Base-by-base conservation (phyloP, 1,140 invertebrate species). In the Telenomus remus region DNA sequence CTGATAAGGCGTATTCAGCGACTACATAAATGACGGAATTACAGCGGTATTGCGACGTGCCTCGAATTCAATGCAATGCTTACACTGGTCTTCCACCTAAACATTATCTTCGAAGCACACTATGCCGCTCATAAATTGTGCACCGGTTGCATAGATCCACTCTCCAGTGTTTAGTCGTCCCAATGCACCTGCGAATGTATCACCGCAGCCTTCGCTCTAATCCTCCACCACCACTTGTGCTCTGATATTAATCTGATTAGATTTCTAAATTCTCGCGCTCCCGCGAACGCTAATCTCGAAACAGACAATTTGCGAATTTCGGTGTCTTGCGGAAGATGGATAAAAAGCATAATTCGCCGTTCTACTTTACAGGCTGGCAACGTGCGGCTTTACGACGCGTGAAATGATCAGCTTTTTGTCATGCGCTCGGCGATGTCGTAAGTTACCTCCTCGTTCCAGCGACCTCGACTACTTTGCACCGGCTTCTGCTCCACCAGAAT, bases 401-500 rank as follows among this genome's bases (percentile, higher is more conserved):
- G 60, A 64, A 72, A 72, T 13, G 16, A 59, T 72, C 47, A 50
- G 46, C 54, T 66, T 66, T 66, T 66, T 73, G 49, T 60, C 50
- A 64, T 60, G 47, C 12, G 42, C 44, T 72, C 12, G 12, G 43
- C 10, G 51, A 37, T 16, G 61, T 61, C 37, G 49, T 70, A 44
- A 73, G 51, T 86, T 87, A 92, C 90, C 93, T 92, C 85, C 94
- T 92, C 42, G 93, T 94, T 48, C 94, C 95, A 49, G 93, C 92
- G 27, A 94, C 93, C 87, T 96, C 94, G 15, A 95, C 92, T 60
- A 96, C 93, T 88, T 94, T 94, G 87, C 94, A 96, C 10, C 92
- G 89, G 73, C 91, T 93, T 44, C 91, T 89, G 65, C 93, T 93
- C 94, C 95, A 96, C 94, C 94, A 95, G 78, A 92, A 93, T 46